Conservation (phyloP, 1,140 invertebrate genomes). For the Leptinotarsa texana region DNA sequence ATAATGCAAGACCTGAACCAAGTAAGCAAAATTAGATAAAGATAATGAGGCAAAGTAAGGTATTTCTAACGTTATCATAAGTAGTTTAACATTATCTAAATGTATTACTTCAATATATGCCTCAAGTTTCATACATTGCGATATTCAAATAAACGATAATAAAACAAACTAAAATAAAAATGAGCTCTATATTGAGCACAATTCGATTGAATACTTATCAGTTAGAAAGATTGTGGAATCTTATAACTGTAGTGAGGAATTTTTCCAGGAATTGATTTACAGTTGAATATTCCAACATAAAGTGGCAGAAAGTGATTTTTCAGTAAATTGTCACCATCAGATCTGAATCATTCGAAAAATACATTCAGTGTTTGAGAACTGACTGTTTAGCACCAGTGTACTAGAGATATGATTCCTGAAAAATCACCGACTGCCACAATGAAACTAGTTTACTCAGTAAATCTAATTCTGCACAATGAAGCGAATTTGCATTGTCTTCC, state of each 20-base stretch:
- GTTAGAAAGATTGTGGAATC: too few species aligned
- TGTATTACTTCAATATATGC: not conserved
- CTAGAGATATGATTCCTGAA: not conserved
- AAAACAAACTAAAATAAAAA: not conserved
- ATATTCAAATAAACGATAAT: not conserved
- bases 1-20: conserved; percentile 5
- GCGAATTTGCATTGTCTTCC: not conserved
- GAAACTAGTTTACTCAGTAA: not conserved
- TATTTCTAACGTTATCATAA: not conserved
- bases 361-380: too few species aligned
- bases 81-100: not conserved
- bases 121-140: not conserved
- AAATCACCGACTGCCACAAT: not conserved
- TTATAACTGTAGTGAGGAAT: too few species aligned
- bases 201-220: not conserved
- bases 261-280: too few species aligned
- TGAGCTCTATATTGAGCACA: not conserved
- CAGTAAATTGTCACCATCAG: too few species aligned
- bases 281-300: too few species aligned
- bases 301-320: too few species aligned
- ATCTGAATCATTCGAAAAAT: too few species aligned
- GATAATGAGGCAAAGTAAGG: not conserved
- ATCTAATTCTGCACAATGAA: too few species aligned
- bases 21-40: conserved; percentile 1
- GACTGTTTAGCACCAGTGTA: too few species aligned